These are phyloP conservation scores for Cataglyphis cursor DNA, from an alignment of 2,888 invertebrate species.

Conservation along the genomic window DNA sequence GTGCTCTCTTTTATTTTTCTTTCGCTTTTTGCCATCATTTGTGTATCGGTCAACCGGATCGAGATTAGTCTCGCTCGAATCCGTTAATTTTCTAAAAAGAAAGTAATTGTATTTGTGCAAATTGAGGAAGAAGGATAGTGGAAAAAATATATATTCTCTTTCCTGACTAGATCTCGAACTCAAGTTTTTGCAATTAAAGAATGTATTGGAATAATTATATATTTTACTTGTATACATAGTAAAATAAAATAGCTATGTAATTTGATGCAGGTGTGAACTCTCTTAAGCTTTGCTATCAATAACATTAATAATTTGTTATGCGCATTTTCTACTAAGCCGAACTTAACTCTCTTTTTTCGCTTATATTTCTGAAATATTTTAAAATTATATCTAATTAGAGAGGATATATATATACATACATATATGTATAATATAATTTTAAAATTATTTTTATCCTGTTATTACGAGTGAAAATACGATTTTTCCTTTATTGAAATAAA, in stretches of 20 bases:
- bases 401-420: not conserved
- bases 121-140: not conserved
- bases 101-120: not conserved
- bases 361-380: conserved; percentile 8
- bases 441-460: not conserved
- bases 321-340: not conserved
- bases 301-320: not conserved
- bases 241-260: not conserved
- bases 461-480: not conserved
- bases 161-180: not conserved
- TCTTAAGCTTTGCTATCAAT: conserved; percentile 14
- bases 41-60: not conserved
- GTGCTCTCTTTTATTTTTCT: not conserved
- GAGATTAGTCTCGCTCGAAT: not conserved
- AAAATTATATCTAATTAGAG: not conserved
- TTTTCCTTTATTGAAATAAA: not conserved
- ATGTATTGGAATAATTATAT: conserved; percentile 8
- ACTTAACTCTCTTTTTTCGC: not conserved
- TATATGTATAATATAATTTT: not conserved
- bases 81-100: conserved; percentile 7
- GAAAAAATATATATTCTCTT: not conserved
- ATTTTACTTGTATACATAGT: not conserved
- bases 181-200: not conserved
- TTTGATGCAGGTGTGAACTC: conserved; percentile 19
- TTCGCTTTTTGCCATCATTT: not conserved